Evolutionary conservation across 1,140 invertebrate species (phyloP).

Genomic region (Pemphigus obesinymphae): DNA sequence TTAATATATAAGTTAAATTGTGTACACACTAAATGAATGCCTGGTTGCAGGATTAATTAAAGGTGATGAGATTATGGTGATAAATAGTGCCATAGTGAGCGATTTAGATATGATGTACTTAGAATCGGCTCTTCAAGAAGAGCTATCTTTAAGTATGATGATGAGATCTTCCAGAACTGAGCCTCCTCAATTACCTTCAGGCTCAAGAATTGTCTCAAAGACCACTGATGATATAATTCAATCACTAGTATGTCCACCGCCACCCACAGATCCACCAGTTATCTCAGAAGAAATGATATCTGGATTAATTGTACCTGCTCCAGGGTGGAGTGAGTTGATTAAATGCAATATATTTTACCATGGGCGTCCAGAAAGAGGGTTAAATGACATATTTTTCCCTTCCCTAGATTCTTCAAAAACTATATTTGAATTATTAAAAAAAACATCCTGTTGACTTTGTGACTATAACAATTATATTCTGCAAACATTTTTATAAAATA

Average conservation of each 20-base stretch:
- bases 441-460: too few relatives aligned
- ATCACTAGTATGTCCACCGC: slow-evolving; percentile 90
- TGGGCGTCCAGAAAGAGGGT: too few relatives aligned
- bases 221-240: slow-evolving; percentile 91
- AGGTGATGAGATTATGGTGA: slow-evolving; percentile 96
- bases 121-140: slow-evolving; percentile 91
- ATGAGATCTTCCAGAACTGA: slow-evolving; percentile 93
- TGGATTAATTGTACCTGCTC: slow-evolving; percentile 90
- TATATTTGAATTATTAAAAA: too few relatives aligned
- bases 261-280: slow-evolving; percentile 83
- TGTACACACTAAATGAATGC: not conserved
- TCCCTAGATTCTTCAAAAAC: too few relatives aligned
- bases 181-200: slow-evolving; percentile 71
- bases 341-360: not conserved
- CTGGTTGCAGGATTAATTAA: slow-evolving; percentile 78
- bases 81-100: slow-evolving; percentile 94
- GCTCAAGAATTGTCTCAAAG: slow-evolving; percentile 59
- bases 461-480: too few relatives aligned
- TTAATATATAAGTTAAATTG: not conserved
- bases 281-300: slow-evolving; percentile 95
- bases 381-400: too few relatives aligned
- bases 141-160: slow-evolving; percentile 93
- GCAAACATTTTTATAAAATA: too few relatives aligned
- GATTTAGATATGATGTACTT: slow-evolving; percentile 99
- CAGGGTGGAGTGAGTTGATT: slow-evolving; percentile 73